Evolutionary conservation across 1,140 invertebrate genomes (phyloP), one percentile per base, ranked within the genome.

Genomic region (Drosophila malerkotliana): DNA sequence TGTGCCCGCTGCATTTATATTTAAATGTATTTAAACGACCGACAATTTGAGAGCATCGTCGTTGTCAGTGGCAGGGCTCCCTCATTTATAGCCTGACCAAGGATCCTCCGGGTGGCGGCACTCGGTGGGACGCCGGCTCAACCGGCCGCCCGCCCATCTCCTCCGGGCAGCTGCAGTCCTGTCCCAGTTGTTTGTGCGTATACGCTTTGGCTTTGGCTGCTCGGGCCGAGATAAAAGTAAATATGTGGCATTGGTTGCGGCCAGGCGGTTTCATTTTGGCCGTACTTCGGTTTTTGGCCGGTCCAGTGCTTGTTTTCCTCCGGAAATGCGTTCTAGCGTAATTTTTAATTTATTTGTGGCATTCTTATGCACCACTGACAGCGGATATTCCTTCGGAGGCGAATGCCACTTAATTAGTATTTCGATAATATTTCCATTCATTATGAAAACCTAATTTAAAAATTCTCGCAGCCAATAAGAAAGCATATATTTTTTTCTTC

Each of bases 1-100:
- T 18, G 52, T 52, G 60, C 57, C 64, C 53, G 48, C 61, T 78
- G 83, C 81, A 85, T 80, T 85, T 89, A 83, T 89, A 88, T 88
- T 89, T 88, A 89, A 88, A 88, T 88, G 79, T 89, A 88, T 88
- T 88, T 88, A 88, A 88, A 84, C 84, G 83, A 88, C 83, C 83
- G 84, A 88, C 83, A 89, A 88, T 88, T 88, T 88, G 83, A 76
- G 48, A 88, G 79, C 83, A 73, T 88, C 84, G 72, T 72, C 72
- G 72, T 82, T 79, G 82, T 76, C 77, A 74, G 81, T 28, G 56
- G 44, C 53, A 58, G 73, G 37, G 44, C 44, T 34, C 28, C 41
- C 78, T 78, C 83, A 85, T 85, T 88, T 78, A 77, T 75, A 82
- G 83, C 79, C 69, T 26, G 15, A 37, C 53, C 71, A 74, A 74